Percentiles rank a stretch among this genome's conserved stretches.
phyloP scores from a whole-genome alignment of 2,113 vertebrate species.

The Emberiza fucata region DNA sequence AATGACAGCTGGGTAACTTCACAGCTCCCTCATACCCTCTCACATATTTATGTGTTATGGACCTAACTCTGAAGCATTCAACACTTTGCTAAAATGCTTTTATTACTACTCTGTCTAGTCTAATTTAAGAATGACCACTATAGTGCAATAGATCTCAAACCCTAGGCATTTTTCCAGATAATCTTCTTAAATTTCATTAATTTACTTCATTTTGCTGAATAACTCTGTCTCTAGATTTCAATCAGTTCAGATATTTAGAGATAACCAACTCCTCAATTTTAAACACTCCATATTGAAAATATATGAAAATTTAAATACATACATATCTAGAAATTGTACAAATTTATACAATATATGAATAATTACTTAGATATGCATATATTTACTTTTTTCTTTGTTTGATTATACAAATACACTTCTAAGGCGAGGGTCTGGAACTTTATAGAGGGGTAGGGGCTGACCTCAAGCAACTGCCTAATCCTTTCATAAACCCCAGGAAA shows the following conservation, averaged over 20 bases:
- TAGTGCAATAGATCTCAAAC: neutral
- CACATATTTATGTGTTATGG: neutral
- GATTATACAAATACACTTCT: neutral
- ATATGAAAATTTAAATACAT: neutral
- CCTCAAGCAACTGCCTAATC: neutral
- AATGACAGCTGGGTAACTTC: neutral
- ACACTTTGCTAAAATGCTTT: neutral
- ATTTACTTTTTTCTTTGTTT: neutral
- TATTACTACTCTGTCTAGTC: neutral
- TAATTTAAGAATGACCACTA: neutral
- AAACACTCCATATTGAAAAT: neutral
- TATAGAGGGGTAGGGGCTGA: neutral
- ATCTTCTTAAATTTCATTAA: neutral
- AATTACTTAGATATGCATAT: neutral
- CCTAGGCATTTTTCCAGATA: neutral
- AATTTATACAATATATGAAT: neutral
- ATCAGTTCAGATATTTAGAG: neutral
- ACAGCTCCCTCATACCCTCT: neutral
- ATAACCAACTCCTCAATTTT: neutral
- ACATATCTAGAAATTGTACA: neutral
- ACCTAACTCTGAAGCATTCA: neutral
- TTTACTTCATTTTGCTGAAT: neutral
- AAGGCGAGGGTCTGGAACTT: neutral
- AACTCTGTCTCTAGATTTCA: neutral
- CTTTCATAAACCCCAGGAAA: neutral